These are phyloP conservation scores for Eulemur rubriventer DNA, from an alignment of 2,797 vertebrate genomes.

Conservation along the genomic window DNA sequence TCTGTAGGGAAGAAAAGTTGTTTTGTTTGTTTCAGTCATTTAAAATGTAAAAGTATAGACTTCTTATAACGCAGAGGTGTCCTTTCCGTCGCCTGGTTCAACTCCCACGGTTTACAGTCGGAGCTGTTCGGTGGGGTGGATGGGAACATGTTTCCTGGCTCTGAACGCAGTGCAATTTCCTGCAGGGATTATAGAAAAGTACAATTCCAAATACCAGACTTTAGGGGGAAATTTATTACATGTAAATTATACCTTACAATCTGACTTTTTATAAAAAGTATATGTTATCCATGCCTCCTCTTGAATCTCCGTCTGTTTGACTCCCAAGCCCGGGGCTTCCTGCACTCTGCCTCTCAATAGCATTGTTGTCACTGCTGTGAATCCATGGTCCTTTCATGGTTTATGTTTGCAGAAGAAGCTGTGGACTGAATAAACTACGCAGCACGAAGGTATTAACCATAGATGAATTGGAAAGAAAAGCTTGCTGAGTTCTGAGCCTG, in stretches of 20 bases:
- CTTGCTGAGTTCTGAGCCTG: neutral
- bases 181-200: neutral
- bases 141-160: neutral
- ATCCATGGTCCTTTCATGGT: neutral
- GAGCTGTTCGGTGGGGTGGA: neutral
- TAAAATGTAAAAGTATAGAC: neutral
- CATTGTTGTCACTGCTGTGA: neutral
- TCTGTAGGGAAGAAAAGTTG: neutral
- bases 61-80: neutral
- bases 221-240: neutral
- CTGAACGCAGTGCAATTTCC: neutral
- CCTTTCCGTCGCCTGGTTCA: neutral
- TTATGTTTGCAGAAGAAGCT: conserved; percentile 30
- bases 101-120: neutral
- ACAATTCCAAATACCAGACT: neutral
- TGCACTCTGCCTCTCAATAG: neutral
- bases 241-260: neutral
- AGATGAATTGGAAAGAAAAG: neutral
- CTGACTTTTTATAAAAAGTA: neutral
- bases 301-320: neutral
- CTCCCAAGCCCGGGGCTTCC: neutral
- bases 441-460: neutral
- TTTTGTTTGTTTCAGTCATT: neutral
- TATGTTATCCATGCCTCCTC: neutral
- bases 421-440: neutral